Percentiles rank a stretch among this genome's conserved stretches.
These are phyloP conservation scores for Pogonus chalceus DNA, from an alignment of 1,140 invertebrate species.

Conservation along the genomic window DNA sequence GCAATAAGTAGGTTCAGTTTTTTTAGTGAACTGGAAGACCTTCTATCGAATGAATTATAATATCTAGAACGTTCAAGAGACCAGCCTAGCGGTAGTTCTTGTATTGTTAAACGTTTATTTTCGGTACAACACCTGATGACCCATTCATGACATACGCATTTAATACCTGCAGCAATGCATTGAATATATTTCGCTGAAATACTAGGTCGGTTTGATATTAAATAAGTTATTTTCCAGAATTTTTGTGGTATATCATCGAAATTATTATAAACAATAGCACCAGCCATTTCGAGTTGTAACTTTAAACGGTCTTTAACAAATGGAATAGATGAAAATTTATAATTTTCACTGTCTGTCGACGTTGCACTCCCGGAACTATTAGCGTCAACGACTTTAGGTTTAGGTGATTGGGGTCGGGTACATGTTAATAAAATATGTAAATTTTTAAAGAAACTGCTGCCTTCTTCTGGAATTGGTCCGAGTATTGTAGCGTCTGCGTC, in stretches of 20 bases:
- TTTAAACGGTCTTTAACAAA: conserved; percentile 46
- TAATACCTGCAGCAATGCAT: conserved; percentile 44
- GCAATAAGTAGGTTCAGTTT: conserved; percentile 40
- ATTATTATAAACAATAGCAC: conserved; percentile 43
- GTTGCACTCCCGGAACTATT: conserved; percentile 21
- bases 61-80: conserved; percentile 38
- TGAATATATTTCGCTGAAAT: conserved; percentile 47
- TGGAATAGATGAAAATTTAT: conserved; percentile 37
- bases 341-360: conserved; percentile 38
- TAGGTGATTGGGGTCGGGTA: conserved; percentile 26
- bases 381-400: not conserved
- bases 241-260: conserved; percentile 45
- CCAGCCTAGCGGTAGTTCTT: conserved; percentile 44
- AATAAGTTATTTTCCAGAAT: conserved; percentile 40
- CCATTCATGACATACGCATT: conserved; percentile 44
- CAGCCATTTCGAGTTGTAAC: conserved; percentile 42
- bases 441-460: conserved; percentile 40
- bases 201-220: conserved; percentile 48
- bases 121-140: conserved; percentile 41
- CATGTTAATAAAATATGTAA: conserved; percentile 46
- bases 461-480: conserved; percentile 41
- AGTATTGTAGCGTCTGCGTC: conserved; percentile 35
- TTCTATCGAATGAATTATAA: conserved; percentile 37
- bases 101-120: conserved; percentile 30
- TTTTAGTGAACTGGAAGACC: conserved; percentile 40